Conservation (phyloP, 2,113 vertebrate species). For the Elgaria multicarinata region DNA sequence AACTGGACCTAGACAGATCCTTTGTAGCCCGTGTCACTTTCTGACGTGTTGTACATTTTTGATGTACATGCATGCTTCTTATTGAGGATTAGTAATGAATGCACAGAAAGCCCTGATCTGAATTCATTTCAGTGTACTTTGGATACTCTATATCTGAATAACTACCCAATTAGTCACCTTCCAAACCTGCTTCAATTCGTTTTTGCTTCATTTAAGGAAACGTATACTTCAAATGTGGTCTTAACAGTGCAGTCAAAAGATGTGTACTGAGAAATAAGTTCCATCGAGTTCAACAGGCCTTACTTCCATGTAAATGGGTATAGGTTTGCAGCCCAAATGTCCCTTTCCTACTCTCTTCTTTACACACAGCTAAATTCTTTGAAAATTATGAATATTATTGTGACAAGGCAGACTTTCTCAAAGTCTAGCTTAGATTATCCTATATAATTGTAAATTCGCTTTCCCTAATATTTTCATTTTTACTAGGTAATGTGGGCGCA, state of each 20-base stretch:
- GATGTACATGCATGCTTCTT: background rate
- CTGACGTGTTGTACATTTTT: background rate
- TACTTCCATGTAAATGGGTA: background rate
- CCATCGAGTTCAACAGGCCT: background rate
- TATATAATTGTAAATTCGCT: background rate
- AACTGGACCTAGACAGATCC: background rate
- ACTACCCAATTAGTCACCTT: background rate
- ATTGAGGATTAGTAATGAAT: background rate
- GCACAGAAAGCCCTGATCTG: background rate
- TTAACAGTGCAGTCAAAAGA: background rate
- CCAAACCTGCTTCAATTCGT: background rate
- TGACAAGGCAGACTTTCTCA: background rate
- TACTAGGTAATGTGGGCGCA: background rate
- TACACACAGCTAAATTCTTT: background rate
- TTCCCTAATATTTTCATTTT: background rate
- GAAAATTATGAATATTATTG: background rate
- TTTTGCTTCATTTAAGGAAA: background rate
- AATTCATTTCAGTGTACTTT: background rate
- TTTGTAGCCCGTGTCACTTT: background rate
- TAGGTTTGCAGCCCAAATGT: background rate
- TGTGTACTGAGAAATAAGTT: background rate
- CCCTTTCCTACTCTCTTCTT: background rate
- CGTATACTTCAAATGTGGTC: background rate
- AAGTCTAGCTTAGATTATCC: background rate
- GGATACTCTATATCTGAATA: background rate